phyloP scores from a whole-genome alignment of 2,113 vertebrate genomes.

The Gadus macrocephalus region DNA sequence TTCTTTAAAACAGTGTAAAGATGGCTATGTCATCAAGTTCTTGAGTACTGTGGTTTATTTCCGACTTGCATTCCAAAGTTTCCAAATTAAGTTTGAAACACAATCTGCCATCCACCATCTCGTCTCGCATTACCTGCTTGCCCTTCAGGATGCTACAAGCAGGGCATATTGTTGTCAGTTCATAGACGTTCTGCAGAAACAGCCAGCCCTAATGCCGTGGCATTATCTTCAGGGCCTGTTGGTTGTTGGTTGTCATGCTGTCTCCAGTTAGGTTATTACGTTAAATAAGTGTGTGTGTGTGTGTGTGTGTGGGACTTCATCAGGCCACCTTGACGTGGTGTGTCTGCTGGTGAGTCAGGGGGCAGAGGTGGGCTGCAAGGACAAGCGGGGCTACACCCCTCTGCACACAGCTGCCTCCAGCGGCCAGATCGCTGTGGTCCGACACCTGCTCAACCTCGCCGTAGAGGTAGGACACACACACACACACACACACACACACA shows the following conservation, averaged over 20 bases:
- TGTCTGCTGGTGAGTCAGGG: conserved; percentile 87
- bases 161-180: background rate
- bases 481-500: background rate
- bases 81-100: background rate
- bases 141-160: background rate
- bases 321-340: conserved; percentile 93
- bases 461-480: conserved; percentile 81
- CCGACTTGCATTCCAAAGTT: background rate
- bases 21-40: too few relatives aligned
- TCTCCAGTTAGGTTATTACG: background rate
- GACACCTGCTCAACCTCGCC: conserved; percentile 89
- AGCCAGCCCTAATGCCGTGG: background rate
- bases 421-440: conserved; percentile 87
- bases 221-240: background rate
- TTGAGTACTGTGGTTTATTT: background rate
- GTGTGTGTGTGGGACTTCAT: conserved; percentile 9
- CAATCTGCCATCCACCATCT: background rate
- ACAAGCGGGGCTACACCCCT: conserved; percentile 94
- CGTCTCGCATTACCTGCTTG: background rate
- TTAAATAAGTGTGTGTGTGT: background rate
- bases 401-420: conserved; percentile 92
- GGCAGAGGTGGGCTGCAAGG: conserved; percentile 91
- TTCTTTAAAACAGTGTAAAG: too few relatives aligned
- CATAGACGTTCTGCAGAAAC: background rate
- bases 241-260: background rate